These are phyloP conservation scores for Ruditapes philippinarum DNA, from an alignment of 1,140 invertebrate genomes.

Conservation along the genomic window DNA sequence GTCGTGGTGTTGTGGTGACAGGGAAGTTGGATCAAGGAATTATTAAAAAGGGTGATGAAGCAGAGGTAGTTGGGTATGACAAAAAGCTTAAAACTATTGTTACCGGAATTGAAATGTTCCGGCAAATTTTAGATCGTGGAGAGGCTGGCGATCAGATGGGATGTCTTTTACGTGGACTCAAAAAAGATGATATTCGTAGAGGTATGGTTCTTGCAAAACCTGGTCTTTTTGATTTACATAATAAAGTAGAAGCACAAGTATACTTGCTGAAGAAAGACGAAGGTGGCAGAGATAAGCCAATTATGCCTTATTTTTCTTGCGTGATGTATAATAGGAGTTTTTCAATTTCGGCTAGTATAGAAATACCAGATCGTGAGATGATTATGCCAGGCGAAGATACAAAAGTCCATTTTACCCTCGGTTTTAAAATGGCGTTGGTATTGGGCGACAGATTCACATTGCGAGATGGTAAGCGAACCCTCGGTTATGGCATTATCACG, in stretches of 20 bases:
- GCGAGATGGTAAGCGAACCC: slow-evolving; percentile 93
- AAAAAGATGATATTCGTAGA: slow-evolving; percentile 96
- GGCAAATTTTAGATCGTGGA: slow-evolving; percentile 97
- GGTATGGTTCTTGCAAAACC: slow-evolving; percentile 98
- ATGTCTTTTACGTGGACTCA: slow-evolving; percentile 95
- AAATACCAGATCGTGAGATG: slow-evolving; percentile 91
- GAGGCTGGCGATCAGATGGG: slow-evolving; percentile 99
- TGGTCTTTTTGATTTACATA: slow-evolving; percentile 92
- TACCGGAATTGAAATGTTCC: slow-evolving; percentile 99
- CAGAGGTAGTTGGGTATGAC: slow-evolving; percentile 97
- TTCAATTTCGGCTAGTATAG: slow-evolving; percentile 87
- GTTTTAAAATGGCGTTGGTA: slow-evolving; percentile 93
- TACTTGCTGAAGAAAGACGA: slow-evolving; percentile 94
- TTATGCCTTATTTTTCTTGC: slow-evolving; percentile 92
- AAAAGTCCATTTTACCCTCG: slow-evolving; percentile 90
- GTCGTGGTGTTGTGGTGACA: slow-evolving; percentile 98
- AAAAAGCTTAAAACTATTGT: slow-evolving; percentile 95
- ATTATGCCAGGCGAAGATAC: slow-evolving; percentile 96
- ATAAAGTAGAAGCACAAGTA: slow-evolving; percentile 93
- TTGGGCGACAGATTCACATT: slow-evolving; percentile 94
- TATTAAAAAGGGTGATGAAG: slow-evolving; percentile 97
- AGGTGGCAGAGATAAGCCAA: slow-evolving; percentile 93
- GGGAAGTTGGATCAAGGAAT: slow-evolving; percentile 96
- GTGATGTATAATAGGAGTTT: slow-evolving; percentile 89
- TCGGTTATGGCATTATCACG: slow-evolving; percentile 94